These are phyloP conservation scores for Melinaea marsaeus DNA, from an alignment of 2,888 invertebrate species.

Conservation along the genomic window DNA sequence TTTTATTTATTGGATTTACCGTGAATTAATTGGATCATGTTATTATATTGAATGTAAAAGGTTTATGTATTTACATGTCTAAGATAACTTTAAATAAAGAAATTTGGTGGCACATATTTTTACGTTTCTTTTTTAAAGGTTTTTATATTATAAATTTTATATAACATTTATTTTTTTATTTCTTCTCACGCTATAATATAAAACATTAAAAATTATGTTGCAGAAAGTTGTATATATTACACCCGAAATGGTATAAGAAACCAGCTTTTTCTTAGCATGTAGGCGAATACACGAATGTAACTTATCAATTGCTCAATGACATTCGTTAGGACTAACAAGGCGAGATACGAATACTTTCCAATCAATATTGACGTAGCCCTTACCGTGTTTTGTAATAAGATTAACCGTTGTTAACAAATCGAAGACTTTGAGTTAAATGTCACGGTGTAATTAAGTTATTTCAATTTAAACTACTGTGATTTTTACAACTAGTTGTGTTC, in stretches of 20 bases:
- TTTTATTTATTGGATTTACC: constrained; percentile 11
- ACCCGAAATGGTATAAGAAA: constrained; percentile 22
- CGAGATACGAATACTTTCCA: constrained; percentile 34
- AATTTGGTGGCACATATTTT: no score
- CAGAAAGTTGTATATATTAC: constrained; percentile 12
- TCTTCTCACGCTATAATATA: constrained; percentile 9
- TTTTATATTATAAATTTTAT: no score
- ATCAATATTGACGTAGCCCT: constrained; percentile 19
- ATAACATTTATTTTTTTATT: neutral
- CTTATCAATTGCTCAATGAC: constrained; percentile 22
- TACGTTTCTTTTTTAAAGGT: no score
- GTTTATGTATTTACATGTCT: no score
- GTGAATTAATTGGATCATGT: constrained; percentile 12
- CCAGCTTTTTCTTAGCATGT: constrained; percentile 13
- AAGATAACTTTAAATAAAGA: no score
- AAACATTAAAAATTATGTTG: neutral
- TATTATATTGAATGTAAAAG: neutral
- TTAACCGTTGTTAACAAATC: constrained; percentile 9
- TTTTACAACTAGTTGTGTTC: neutral
- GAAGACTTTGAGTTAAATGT: neutral
- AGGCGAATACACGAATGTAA: neutral
- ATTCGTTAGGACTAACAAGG: constrained; percentile 48
- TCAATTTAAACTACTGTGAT: neutral
- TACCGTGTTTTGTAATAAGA: constrained; percentile 17
- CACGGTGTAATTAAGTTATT: neutral